Evolutionary conservation across 2,888 invertebrate genomes (phyloP), one percentile per base, ranked within the genome.

Genomic region (Apamea crenata): DNA sequence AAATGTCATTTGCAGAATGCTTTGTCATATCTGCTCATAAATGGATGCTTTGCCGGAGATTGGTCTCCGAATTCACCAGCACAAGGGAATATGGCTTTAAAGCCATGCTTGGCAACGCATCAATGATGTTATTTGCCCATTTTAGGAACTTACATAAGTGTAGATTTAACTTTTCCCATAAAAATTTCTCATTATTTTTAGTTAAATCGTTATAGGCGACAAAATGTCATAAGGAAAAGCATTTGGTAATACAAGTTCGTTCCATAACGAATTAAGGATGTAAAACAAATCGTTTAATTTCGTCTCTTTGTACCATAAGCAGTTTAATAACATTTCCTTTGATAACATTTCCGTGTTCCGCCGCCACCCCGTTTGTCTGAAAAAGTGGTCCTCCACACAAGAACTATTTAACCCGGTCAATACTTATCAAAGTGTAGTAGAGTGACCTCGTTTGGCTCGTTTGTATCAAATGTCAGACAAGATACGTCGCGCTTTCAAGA

Each of bases 401-500:
- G 18, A 74, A 82, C 70, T 74, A 77, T 82, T 85, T 53, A 85
- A 82, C 80, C 65, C 74, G 75, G 77, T 81, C 81, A 79, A 85
- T 82, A 81, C 77, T 74, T 81, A 89, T 83, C 83, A 83, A 80
- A 74, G 67, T 63, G 65, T 77, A 50, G 73, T 72, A 61, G n/a
- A 74, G 70, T 83, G 89, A 88, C 87, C 87, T 83, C 89, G 78
- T 86, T 89, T 78, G 75, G 89, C 87, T 83, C 89, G 80, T 86
- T 89, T 78, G 75, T 89, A 74, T 88, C 88, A 89, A 88, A 88
- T 89, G 88, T 88, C 88, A 88, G 66, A 79, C 66, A 59, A 85
- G 81, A 88, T 84, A 88, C 66, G 84, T 77, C 66, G 78, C 77
- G 89, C 88, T 88, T 88, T 88, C 88, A 89, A 89, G 89, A 89